Conservation (phyloP, 2,888 invertebrate genomes). For the Limnephilus marmoratus region DNA sequence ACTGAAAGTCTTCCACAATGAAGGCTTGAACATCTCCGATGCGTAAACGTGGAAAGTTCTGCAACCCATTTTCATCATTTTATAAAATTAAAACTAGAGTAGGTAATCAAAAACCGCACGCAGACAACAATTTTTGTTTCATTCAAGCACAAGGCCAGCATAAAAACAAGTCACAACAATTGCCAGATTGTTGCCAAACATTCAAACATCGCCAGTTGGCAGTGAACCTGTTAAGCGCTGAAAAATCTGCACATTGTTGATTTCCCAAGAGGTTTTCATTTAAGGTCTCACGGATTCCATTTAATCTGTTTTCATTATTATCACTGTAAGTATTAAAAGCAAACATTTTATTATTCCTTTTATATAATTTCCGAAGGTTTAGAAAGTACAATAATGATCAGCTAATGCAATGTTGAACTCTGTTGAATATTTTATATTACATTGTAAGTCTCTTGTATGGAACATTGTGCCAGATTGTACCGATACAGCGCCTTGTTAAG, state of each 20-base stretch:
- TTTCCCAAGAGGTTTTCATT: background rate
- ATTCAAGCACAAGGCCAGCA: no score
- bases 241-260: background rate
- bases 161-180: no score
- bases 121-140: no score
- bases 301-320: background rate
- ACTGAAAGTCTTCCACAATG: no score
- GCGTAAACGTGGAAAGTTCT: no score
- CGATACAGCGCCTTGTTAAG: slow-evolving; percentile 62
- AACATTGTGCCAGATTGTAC: slow-evolving; percentile 51
- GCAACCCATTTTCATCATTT: no score
- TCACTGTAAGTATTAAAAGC: background rate
- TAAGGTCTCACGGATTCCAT: background rate
- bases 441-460: slow-evolving; percentile 19
- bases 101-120: no score
- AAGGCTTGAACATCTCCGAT: no score
- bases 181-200: no score
- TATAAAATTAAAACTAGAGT: no score
- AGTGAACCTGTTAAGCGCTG: no score
- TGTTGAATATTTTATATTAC: background rate
- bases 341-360: background rate
- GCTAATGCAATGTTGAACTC: background rate
- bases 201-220: no score
- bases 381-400: background rate
- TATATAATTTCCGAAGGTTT: background rate